These are phyloP conservation scores for Hapalemur alaotrensis DNA, from an alignment of 2,797 vertebrate species.

Conservation along the genomic window DNA sequence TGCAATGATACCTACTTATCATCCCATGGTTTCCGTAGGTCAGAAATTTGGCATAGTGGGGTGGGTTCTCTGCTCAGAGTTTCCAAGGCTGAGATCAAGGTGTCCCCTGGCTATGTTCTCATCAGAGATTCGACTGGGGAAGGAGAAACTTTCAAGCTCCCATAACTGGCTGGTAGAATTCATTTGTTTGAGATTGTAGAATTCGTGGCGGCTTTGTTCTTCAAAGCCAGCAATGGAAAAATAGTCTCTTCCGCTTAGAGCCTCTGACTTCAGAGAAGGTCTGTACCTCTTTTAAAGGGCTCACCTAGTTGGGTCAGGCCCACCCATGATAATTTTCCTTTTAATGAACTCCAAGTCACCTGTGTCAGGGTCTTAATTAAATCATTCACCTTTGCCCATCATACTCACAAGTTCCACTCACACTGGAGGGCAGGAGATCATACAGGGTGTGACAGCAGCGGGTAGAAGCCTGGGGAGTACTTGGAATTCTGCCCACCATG, in stretches of 20 bases:
- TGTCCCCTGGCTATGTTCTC: background rate
- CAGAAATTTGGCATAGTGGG: background rate
- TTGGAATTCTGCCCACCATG: background rate
- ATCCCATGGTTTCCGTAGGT: background rate
- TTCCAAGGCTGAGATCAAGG: background rate
- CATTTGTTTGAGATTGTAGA: background rate
- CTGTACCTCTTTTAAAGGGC: background rate
- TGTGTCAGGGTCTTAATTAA: background rate
- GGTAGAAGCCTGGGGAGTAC: accelerated
- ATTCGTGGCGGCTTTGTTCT: background rate
- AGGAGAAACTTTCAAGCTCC: background rate
- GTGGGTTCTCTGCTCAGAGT: background rate
- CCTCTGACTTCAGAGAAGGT: background rate
- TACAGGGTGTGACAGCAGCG: background rate
- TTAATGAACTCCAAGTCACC: background rate
- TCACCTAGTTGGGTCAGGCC: background rate
- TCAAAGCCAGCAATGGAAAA: background rate
- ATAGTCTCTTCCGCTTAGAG: background rate
- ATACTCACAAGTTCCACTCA: background rate
- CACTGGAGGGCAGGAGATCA: too few species aligned
- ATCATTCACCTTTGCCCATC: background rate
- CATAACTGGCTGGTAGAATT: background rate
- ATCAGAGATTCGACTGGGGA: background rate
- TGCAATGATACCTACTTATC: accelerated
- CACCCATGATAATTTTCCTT: background rate